Evolutionary conservation across 35 echinoderm and acorn worm genomes (phyloP).

Genomic region (Anneissia japonica): DNA sequence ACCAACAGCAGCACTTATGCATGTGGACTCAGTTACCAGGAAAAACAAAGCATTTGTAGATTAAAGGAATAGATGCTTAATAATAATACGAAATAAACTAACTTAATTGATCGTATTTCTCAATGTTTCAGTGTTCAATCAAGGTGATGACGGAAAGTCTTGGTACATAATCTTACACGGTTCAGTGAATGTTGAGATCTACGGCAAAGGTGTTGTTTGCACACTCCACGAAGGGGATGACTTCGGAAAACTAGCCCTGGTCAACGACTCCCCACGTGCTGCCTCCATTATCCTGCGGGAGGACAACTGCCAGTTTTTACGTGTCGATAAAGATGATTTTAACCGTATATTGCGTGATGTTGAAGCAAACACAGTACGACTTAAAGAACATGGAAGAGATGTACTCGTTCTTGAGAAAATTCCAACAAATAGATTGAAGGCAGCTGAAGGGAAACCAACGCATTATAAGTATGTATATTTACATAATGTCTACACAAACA

Average conservation of each 20-base stretch:
- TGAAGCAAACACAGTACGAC: constrained; percentile 89
- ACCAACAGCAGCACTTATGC: too few species aligned
- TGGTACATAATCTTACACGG: constrained; percentile 96
- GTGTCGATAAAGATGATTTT: constrained; percentile 93
- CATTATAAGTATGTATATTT: constrained; percentile 45
- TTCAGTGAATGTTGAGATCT: constrained; percentile 89
- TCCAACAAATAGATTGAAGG: constrained; percentile 45
- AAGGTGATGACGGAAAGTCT: constrained; percentile 89
- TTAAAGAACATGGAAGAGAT: constrained; percentile 96
- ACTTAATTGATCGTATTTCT: neutral
- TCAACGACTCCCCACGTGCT: constrained; percentile 83
- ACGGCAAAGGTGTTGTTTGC: constrained; percentile 96
- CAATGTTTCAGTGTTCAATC: constrained; percentile 71
- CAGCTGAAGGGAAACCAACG: constrained; percentile 28
- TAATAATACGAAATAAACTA: too few species aligned
- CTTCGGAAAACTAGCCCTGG: constrained; percentile 89
- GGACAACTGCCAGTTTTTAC: constrained; percentile 91
- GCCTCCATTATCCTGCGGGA: constrained; percentile 85
- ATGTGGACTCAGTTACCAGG: too few species aligned
- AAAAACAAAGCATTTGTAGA: too few species aligned
- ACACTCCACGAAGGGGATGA: constrained; percentile 92
- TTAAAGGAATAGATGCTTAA: too few species aligned
- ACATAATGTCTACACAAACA: too few species aligned
- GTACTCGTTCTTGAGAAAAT: constrained; percentile 85
- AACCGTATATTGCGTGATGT: constrained; percentile 92